Base-by-base conservation (phyloP, 2,888 invertebrate species). In the Petrolisthes manimaculis region DNA sequence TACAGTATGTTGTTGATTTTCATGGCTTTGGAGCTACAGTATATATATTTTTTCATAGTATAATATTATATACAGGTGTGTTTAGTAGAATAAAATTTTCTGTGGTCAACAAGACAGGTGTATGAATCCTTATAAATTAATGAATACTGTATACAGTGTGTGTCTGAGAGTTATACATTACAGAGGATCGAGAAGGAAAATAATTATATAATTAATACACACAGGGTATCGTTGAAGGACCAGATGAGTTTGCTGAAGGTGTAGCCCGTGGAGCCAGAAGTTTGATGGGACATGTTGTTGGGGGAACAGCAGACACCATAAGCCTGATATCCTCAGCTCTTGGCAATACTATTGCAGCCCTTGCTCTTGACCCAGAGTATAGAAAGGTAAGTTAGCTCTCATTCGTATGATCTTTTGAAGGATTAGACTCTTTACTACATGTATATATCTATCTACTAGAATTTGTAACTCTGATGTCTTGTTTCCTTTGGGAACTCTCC, bases 311-410 rank as follows among this genome's bases (percentile, higher is more conserved):
- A 54, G 93, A 93, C n/a, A 93, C 93, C 24, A 92, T 93, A 8
- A 93, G 94, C 4, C 92, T 93, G 80, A 93, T 94, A 56, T 93
- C 94, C 5, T 93, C 94, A 8, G 93, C 94, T 4, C 90, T 94
- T 21, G 94, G 94, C 5, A 93, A 93, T 91, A 93, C 94, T 3
- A 91, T 94, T 79, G 93, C 93, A 69, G 92, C 92, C 18, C 92
- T 94, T 55, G 93, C 93, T 61, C 93, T 94, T 91, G 94, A 94
- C 91, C 93, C 93, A 83, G 94, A 94, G 86, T 94, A 93, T 91
- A 94, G 93, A 92, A 93, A 93, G 92, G 94, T 94, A 92, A 91
- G 78, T n/a, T 9, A 55, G 56, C 61, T 12, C 4, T 61, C 81
- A 21, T 61, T 8, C 61, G 79, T 24, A 74, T 74, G 12, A 14